Evolutionary conservation across 2,113 vertebrate genomes (phyloP).

Genomic region (Equus quagga): DNA sequence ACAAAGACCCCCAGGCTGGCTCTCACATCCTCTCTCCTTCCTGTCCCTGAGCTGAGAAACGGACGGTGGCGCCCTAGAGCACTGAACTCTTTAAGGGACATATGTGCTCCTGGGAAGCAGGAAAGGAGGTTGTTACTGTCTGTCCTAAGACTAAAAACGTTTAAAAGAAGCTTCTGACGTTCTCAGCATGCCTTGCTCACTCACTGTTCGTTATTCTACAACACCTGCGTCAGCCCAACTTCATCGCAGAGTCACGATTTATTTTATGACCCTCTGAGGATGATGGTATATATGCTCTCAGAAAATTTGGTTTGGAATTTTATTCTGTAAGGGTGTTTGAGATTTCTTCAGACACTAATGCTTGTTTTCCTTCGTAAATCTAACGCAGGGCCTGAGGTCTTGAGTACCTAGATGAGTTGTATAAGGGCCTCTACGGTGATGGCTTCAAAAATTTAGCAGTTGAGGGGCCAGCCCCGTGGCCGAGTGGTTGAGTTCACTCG

Average conservation of each 20-base stretch:
- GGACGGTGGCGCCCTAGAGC: not conserved
- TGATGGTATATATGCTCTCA: not conserved
- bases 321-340: not conserved
- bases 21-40: not conserved
- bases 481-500: too few species aligned
- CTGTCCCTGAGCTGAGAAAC: not conserved
- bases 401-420: not conserved
- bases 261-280: not conserved
- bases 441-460: not conserved
- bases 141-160: not conserved
- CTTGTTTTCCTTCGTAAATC: not conserved
- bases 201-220: fast-evolving
- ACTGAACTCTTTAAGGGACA: not conserved
- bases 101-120: not conserved
- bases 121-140: not conserved
- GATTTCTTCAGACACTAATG: not conserved
- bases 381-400: not conserved
- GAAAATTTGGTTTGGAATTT: not conserved
- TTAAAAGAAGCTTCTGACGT: not conserved
- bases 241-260: not conserved
- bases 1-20: not conserved
- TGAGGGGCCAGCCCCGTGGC: too few species aligned
- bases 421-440: not conserved
- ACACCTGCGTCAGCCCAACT: not conserved
- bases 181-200: not conserved